Percentiles rank a stretch among this genome's conserved stretches.
Evolutionary conservation across 2,888 invertebrate species (phyloP).

Genomic region (Drosophila cyrtoloma): DNA sequence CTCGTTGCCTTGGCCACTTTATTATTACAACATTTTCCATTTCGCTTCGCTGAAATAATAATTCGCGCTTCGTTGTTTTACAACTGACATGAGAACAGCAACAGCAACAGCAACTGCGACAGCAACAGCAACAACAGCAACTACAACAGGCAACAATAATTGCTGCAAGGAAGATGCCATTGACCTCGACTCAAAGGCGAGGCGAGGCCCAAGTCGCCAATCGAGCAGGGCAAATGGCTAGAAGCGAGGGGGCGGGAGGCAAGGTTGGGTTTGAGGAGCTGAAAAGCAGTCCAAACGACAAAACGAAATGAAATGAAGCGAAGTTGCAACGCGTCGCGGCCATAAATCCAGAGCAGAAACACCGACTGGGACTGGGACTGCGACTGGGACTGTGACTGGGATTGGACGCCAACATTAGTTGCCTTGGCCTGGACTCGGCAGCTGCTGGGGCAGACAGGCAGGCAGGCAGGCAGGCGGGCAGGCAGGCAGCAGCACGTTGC

Average conservation of each 20-base stretch:
- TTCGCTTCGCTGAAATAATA: constrained; percentile 78
- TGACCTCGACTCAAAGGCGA: constrained; percentile 44
- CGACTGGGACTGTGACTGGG: constrained; percentile 31
- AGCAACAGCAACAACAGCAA: constrained; percentile 6
- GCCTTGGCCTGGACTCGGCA: constrained; percentile 73
- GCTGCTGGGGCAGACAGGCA: too few species aligned
- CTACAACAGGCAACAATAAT: constrained; percentile 17
- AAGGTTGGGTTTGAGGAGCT: neutral
- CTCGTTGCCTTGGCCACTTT: constrained; percentile 67
- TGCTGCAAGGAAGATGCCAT: constrained; percentile 60
- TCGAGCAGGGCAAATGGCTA: constrained; percentile 24
- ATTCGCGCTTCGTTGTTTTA: constrained; percentile 78
- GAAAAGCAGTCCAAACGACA: constrained; percentile 27
- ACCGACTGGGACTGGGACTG: neutral
- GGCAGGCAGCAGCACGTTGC: constrained; percentile 38
- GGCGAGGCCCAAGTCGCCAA: constrained; percentile 37
- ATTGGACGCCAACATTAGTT: constrained; percentile 52
- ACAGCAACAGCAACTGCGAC: constrained; percentile 19
- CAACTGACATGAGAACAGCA: constrained; percentile 47
- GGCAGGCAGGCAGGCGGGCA: too few species aligned
- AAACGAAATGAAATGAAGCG: constrained; percentile 27
- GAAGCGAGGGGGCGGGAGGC: neutral
- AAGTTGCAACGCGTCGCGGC: constrained; percentile 46
- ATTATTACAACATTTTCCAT: constrained; percentile 81
- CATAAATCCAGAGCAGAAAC: constrained; percentile 74